Base-by-base conservation (phyloP, 2,113 vertebrate genomes). In the Saccopteryx bilineata region DNA sequence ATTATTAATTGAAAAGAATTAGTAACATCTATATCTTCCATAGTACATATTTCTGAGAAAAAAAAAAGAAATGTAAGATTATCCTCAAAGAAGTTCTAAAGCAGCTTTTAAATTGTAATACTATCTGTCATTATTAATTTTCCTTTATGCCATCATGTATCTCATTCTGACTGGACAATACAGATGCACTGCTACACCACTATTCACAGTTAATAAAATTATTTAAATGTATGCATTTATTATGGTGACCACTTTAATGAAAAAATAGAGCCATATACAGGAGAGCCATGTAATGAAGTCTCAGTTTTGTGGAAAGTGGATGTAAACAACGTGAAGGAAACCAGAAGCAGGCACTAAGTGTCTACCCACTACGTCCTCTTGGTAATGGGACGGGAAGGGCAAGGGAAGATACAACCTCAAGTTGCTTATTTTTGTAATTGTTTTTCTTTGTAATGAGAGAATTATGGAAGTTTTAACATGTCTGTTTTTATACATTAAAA, bases 51-150 rank as follows among this genome's bases (percentile, higher is more conserved):
- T 85, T 88, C 13, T 78, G 3, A 81, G n/a, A 88, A 58, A 7
- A 46, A 93, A 72, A 79, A 1, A 50, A 87, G 90, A 80, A 3
- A 39, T 39, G 39, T 9, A 56, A 52, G 72, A 56, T 90, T 74
- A 74, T 68, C 33, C 46, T 65, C 14, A 86, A 92, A 82, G 23
- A 87, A 61, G 11, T 79, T 63, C 33, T 63, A 93, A 90, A 89
- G 14, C n/a, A 80, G 9, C 4, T 78, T 90, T 68, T 33, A 78
- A 48, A 83, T 74, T 78, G 2, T 61, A 68, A 78, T 87, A 72
- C 21, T 23, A 46, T 63, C 17, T 61, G 10, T 76, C 9, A 5
- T 13, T 61, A 10, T 87, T 72, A 66, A 61, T 89, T 92, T 80
- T 93, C 19, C 31, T 78, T 83, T 56, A 28, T 87, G n/a, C 21